A percentile compares a stretch with the other conserved stretches of the same genome.
Conservation (phyloP, 2,888 invertebrate genomes). For the Coelinius sp. region DNA sequence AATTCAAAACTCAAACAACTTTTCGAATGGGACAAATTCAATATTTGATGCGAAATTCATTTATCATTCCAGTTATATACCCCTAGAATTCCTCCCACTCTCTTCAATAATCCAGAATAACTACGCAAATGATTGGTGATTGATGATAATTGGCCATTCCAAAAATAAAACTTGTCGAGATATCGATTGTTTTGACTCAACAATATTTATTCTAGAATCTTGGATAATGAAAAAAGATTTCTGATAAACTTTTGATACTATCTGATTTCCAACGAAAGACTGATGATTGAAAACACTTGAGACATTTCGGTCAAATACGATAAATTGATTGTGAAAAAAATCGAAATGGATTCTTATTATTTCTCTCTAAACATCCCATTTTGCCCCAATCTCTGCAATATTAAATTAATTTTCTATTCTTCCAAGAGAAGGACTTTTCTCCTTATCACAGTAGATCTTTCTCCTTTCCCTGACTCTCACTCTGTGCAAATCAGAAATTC, state of each 20-base stretch:
- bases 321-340: too few species aligned
- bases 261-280: not conserved
- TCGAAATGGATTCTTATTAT: too few species aligned
- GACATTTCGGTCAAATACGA: too few species aligned
- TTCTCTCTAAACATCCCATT: too few species aligned
- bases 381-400: too few species aligned
- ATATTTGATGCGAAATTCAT: not conserved
- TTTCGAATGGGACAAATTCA: not conserved
- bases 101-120: not conserved
- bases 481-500: not conserved
- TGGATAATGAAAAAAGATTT: too few species aligned
- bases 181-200: not conserved
- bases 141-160: not conserved
- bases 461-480: not conserved
- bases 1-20: not conserved
- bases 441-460: not conserved
- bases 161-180: too few species aligned
- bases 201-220: not conserved
- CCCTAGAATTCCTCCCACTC: not conserved
- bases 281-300: too few species aligned
- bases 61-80: not conserved
- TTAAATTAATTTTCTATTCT: too few species aligned
- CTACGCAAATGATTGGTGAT: not conserved
- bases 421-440: too few species aligned
- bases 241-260: too few species aligned